Evolutionary conservation across 2,888 invertebrate species (phyloP).

Genomic region (Lathronympha strigana): DNA sequence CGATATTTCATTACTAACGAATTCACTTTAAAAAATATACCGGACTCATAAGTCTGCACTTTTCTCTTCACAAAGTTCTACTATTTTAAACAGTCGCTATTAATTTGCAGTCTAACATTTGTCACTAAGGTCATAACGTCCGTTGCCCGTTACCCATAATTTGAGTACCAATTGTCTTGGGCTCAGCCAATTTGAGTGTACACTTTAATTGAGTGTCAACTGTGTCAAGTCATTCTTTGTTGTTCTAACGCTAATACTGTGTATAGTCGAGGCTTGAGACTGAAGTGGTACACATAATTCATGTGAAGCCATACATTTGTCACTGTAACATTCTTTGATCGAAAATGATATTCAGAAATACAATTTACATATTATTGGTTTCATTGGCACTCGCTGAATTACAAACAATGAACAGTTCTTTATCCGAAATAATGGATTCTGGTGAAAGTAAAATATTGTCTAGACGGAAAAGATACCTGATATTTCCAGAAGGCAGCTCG

Average conservation of each 20-base stretch:
- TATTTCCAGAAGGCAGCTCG: slow-evolving; percentile 85
- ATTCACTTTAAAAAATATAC: too few relatives aligned
- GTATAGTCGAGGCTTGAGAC: not conserved
- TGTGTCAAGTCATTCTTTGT: slow-evolving; percentile 49
- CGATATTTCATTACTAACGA: too few relatives aligned
- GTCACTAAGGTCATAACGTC: slow-evolving; percentile 8
- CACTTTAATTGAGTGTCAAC: slow-evolving; percentile 60
- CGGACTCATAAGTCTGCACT: too few relatives aligned
- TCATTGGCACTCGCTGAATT: slow-evolving; percentile 15
- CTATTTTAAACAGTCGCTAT: not conserved
- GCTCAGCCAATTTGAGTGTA: slow-evolving; percentile 49
- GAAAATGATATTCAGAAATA: not conserved
- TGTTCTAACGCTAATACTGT: too few relatives aligned
- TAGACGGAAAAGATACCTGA: slow-evolving; percentile 80
- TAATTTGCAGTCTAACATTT: slow-evolving; percentile 21
- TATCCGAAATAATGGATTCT: slow-evolving; percentile 20
- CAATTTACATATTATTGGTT: not conserved
- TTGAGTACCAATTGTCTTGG: slow-evolving; percentile 24
- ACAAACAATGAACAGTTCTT: slow-evolving; percentile 18
- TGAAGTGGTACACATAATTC: not conserved
- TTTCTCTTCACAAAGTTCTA: too few relatives aligned
- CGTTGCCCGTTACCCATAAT: slow-evolving; percentile 27
- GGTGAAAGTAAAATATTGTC: slow-evolving; percentile 61
- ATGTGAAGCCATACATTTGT: not conserved
- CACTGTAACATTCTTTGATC: not conserved